Evolutionary conservation across 2,113 vertebrate genomes (phyloP), one percentile per base, ranked within the genome.

Genomic region (Ceyx cyanopectus): DNA sequence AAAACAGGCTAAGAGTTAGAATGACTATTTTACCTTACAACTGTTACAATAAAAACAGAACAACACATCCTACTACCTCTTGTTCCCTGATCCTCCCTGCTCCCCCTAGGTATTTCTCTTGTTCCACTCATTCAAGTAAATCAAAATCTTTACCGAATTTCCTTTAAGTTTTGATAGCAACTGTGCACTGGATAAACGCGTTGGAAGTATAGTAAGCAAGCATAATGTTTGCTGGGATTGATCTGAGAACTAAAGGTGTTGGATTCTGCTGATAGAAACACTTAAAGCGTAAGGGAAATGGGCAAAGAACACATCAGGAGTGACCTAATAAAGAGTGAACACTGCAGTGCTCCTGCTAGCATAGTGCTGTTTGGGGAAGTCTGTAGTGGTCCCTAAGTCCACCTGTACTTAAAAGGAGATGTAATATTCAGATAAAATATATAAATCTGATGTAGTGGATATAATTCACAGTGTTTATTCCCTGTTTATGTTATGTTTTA

Each of bases 361-460:
- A 37, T 4, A 70, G 4, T 46, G 12, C 8, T 81, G 15, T n/a
- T n/a, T 65, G 7, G 5, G 7, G 40, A 62, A 5, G 32, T 82
- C 14, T 0, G 0, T 10, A 56, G 10, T 27, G 9, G 5, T 51
- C 24, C 60, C 7, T 20, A 51, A 81, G 15, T 27, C 20, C 10
- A 24, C 21, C 4, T 61, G 5, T 68, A 48, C 37, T 54, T 58
- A 62, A 74, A 85, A 58, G 6, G 5, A 53, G 30, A 60, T 37
- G 13, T 27, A 41, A 14, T 27, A 43, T 75, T 78, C 7, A 48
- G 22, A 32, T 53, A 46, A 76, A 81, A 87, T 63, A 19, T 8
- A 37, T 58, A 6, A 18, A 67, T 37, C 37, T 34, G 41, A 10
- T 8, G 54, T 24, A 56, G 9, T 60, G 8, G 67, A 37, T 67